Percentiles rank a stretch among this genome's conserved stretches.
Evolutionary conservation across 1,140 invertebrate genomes (phyloP).

Genomic region (Drosophila mauritiana): DNA sequence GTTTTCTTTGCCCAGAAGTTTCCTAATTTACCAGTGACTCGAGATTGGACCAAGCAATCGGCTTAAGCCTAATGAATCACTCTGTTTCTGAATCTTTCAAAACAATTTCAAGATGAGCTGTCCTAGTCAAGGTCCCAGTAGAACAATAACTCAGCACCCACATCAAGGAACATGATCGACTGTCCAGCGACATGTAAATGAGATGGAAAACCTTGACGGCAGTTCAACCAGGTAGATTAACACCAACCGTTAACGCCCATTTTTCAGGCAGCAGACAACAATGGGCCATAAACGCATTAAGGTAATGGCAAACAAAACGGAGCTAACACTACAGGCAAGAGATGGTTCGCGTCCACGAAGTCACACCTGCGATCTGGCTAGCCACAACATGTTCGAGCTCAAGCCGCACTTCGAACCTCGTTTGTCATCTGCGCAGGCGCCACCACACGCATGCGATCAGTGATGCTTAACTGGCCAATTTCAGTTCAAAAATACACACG

Average conservation of each 20-base stretch:
- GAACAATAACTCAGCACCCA: conserved; percentile 21
- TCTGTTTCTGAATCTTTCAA: not conserved
- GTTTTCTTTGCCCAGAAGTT: conserved; percentile 56
- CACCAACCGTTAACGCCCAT: conserved; percentile 44
- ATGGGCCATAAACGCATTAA: conserved; percentile 68
- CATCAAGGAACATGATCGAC: conserved; percentile 19
- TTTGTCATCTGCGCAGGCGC: conserved; percentile 29
- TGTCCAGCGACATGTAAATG: conserved; percentile 50
- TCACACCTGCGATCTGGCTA: conserved; percentile 24
- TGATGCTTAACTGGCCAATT: not conserved
- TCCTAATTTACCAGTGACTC: conserved; percentile 21
- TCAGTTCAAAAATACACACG: too few relatives aligned
- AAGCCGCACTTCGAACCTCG: not conserved
- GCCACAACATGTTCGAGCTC: conserved; percentile 27
- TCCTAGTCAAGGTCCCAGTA: conserved; percentile 25
- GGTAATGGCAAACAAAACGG: conserved; percentile 37
- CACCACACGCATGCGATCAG: conserved; percentile 10
- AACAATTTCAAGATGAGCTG: conserved; percentile 3
- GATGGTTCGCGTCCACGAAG: conserved; percentile 12
- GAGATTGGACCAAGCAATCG: conserved; percentile 4
- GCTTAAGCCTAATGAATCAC: conserved; percentile 22
- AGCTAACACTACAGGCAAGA: conserved; percentile 3
- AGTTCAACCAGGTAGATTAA: conserved; percentile 43
- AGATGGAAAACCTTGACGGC: conserved; percentile 61
- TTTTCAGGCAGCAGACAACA: conserved; percentile 45